Base-by-base conservation (phyloP, 2,113 vertebrate species). In the Scomber japonicus region DNA sequence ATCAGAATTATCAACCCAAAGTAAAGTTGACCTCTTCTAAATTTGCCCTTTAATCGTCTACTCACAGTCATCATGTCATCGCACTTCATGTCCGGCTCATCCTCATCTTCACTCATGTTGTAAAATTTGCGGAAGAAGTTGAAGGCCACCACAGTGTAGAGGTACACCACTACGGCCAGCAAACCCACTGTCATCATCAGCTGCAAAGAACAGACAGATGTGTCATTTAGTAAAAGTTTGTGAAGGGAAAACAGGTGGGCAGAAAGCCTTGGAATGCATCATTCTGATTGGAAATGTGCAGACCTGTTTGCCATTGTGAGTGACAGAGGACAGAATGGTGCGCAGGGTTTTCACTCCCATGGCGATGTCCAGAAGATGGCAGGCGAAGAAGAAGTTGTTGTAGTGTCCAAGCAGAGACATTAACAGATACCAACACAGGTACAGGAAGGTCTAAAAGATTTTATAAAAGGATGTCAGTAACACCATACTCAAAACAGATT, bases 91-190 rank as follows among this genome's bases (percentile, higher is more conserved):
- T 98, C 97, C 0, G 97, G 97, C 61, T 98, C 97, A 0, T 98
- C 97, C 87, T 98, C 97, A 0, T 98, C 97, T 80, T 98, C 97
- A 0, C 97, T 98, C 95, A 92, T 98, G 93, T 98, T 98, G 94
- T 98, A 98, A 94, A 98, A 98, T 90, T 98, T 98, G 54, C 97
- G 95, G 95, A 98, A 98, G 93, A 98, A 98, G 94, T 98, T 98
- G 90, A 98, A 98, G 86, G 97, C 97, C 75, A 98, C 96, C 15
- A 98, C 97, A 0, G 97, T 98, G 91, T 98, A 98, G 6, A 98
- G 95, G 77, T 98, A 98, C 5, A 98, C 97, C 44, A 98, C 96
- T 2, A 98, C 97, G 0, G 97, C 97, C 80, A 98, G 93, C 79
- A 98, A 86, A 31, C 97, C 97, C 83, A 98, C 97, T 0, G 97